Evolutionary conservation across 2,888 invertebrate genomes (phyloP).

Genomic region (Magallana nippona): DNA sequence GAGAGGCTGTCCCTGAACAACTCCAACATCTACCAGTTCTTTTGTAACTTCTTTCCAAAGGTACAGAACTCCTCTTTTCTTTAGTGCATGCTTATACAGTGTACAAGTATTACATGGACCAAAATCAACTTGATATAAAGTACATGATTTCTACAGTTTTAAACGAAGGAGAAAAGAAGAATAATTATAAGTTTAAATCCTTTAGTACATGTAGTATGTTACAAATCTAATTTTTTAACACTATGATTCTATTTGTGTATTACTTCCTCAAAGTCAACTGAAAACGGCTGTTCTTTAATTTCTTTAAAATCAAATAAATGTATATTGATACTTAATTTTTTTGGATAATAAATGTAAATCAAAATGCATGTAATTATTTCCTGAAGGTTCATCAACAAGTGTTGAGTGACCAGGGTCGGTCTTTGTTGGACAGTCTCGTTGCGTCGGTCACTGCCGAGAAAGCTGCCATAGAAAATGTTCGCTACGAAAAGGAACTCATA

Average conservation of each 20-base stretch:
- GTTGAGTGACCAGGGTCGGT: conserved; percentile 81
- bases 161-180: too few relatives aligned
- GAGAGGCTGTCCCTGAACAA: conserved; percentile 92
- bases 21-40: conserved; percentile 91
- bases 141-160: neutral
- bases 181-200: too few relatives aligned
- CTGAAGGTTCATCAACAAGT: conserved; percentile 83
- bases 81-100: neutral
- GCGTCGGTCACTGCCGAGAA: conserved; percentile 81
- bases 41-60: conserved; percentile 94
- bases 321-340: too few relatives aligned
- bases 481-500: conserved; percentile 70
- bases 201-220: too few relatives aligned
- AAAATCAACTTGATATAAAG: neutral
- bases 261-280: too few relatives aligned
- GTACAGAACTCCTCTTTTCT: conserved; percentile 80
- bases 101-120: neutral
- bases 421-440: conserved; percentile 84
- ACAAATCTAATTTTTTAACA: too few relatives aligned
- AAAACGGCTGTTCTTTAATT: too few relatives aligned
- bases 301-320: too few relatives aligned
- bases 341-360: neutral
- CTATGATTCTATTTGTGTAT: too few relatives aligned
- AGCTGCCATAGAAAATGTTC: conserved; percentile 70
- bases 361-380: neutral